A percentile compares a stretch with the other conserved stretches of the same genome.
Evolutionary conservation across 2,888 invertebrate species (phyloP).

Genomic region (Himalopsyche tibetana): DNA sequence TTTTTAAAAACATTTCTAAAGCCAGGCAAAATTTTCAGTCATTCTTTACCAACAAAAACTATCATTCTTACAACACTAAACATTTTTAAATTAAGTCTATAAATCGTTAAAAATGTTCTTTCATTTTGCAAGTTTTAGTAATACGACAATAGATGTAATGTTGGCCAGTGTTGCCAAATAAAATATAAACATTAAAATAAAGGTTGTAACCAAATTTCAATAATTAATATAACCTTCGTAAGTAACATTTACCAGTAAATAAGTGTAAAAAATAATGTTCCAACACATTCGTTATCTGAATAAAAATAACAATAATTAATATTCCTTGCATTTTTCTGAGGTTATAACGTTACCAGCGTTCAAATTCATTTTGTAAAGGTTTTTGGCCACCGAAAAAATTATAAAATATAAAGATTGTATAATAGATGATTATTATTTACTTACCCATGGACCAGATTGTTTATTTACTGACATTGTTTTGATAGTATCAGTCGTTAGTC

Average conservation of each 20-base stretch:
- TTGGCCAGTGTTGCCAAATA: slow-evolving; percentile 41
- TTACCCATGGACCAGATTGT: no score
- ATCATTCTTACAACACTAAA: neutral
- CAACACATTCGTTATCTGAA: neutral
- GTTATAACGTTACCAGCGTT: slow-evolving; percentile 10
- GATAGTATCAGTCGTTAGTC: no score
- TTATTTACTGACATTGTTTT: no score
- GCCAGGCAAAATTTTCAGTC: slow-evolving; percentile 22
- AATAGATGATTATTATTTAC: no score
- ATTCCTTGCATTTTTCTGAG: slow-evolving; percentile 17
- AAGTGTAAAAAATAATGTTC: neutral
- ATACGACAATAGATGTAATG: neutral
- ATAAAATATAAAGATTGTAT: no score
- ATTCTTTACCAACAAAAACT: slow-evolving; percentile 28
- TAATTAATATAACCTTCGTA: no score
- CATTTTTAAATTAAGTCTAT: no score
- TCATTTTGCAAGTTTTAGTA: no score
- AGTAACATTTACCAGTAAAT: neutral
- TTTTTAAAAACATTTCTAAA: slow-evolving; percentile 20
- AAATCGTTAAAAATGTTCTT: no score
- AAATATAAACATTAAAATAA: neutral
- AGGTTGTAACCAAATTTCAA: neutral
- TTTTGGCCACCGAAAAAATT: neutral
- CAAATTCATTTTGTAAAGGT: neutral
- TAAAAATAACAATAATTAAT: neutral